phyloP scores from a whole-genome alignment of 2,797 vertebrate species.

The Megaceryle alcyon region DNA sequence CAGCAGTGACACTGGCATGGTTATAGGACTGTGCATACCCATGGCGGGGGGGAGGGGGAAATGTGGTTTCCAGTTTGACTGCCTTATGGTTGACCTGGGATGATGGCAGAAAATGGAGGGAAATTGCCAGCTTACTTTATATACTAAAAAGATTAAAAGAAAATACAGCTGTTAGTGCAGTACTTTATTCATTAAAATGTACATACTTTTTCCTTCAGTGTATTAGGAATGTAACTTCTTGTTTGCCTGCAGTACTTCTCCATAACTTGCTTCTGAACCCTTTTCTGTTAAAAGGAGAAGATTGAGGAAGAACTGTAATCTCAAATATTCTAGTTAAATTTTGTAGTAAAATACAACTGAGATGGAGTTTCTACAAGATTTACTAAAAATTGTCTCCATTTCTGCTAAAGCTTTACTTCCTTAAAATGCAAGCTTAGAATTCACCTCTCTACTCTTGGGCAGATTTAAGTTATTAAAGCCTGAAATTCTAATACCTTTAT shows the following conservation, averaged over 20 bases:
- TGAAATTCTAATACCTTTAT: not conserved
- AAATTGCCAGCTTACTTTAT: not conserved
- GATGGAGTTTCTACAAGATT: not conserved
- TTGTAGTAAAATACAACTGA: not conserved
- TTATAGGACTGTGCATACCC: not conserved
- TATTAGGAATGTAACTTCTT: not conserved
- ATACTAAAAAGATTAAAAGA: not conserved
- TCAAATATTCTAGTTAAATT: slow-evolving; percentile 2
- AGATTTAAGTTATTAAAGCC: not conserved
- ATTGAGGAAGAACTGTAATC: not conserved
- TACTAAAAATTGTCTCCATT: not conserved
- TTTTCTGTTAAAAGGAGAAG: not conserved
- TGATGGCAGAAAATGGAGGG: not conserved
- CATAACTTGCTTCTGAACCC: not conserved
- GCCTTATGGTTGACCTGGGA: not conserved
- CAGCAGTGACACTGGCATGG: not conserved
- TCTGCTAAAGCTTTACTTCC: not conserved
- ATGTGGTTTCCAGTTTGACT: not conserved
- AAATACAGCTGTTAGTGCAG: not conserved
- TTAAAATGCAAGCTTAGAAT: not conserved
- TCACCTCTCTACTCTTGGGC: not conserved
- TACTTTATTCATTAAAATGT: not conserved
- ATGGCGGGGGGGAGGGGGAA: accelerated
- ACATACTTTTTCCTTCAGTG: not conserved
- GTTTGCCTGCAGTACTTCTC: not conserved